Percentiles rank a stretch among this genome's conserved stretches.
phyloP scores from a whole-genome alignment of 2,113 vertebrate species.

The Crotalus viridis region DNA sequence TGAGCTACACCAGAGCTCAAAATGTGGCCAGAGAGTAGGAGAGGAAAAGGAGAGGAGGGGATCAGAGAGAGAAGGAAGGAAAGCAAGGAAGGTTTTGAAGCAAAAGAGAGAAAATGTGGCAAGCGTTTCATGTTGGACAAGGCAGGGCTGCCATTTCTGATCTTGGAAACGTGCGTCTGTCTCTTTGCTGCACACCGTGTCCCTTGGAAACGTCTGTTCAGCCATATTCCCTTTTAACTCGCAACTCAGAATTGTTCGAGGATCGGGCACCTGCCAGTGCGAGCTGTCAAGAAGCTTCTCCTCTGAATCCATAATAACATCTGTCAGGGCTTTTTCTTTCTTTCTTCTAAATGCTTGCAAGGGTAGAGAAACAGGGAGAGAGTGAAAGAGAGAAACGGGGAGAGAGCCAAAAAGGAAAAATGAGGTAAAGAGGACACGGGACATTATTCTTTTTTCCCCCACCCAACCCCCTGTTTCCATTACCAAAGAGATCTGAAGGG shows the following conservation, averaged over 20 bases:
- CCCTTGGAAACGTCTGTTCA: constrained; percentile 3
- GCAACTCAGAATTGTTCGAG: background rate
- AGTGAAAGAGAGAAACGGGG: too few species aligned
- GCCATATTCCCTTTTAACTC: background rate
- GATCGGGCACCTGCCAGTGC: background rate
- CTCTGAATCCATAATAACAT: background rate
- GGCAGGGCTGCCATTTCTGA: background rate
- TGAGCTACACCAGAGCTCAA: background rate
- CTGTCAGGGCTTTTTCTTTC: background rate
- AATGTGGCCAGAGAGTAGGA: background rate
- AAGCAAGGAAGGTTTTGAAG: background rate
- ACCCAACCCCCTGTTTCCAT: background rate
- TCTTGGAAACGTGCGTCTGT: background rate
- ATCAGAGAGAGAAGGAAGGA: background rate
- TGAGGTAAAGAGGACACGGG: background rate
- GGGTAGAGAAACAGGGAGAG: background rate
- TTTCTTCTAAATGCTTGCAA: background rate
- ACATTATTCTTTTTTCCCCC: background rate
- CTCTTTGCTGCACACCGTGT: background rate
- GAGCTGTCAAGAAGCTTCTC: background rate
- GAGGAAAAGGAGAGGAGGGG: background rate
- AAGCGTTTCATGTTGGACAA: background rate
- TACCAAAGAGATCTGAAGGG: constrained; percentile 11
- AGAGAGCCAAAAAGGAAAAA: background rate
- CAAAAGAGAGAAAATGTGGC: background rate